Base-by-base conservation (phyloP, 2,797 vertebrate genomes). In the Oreochromis mossambicus region DNA sequence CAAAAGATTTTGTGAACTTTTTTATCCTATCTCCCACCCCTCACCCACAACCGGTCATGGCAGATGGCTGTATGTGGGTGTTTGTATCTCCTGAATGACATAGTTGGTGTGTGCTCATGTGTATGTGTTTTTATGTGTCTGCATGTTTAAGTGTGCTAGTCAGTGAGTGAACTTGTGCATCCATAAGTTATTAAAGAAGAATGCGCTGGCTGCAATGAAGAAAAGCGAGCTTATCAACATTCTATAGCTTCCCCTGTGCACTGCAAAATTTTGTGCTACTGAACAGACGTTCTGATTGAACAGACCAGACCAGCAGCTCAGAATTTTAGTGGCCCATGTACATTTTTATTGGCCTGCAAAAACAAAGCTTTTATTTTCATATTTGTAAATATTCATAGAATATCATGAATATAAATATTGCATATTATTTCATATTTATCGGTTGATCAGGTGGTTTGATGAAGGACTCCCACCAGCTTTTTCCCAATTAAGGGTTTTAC, bases 141-240 rank as follows among this genome's bases (percentile, higher is more conserved):
- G 32, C 17, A 36, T 13, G 17, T 36, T 19, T 63, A 61, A 61
- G 32, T 63, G 17, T 36, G 32, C 32, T 36, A 63, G 58, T 36
- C 0, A 61, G 17, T 61, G 56, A n/a, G 17, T 36, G 17, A 61
- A 17, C 36, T 61, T 61, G 58, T n/a, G 58, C 0, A 0, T n/a
- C 32, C 17, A 5, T 36, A 2, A 63, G 58, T 63, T 1, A 63
- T n/a, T 63, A 63, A 63, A 63, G 17, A 19, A 61, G 9, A 61
- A 61, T 61, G 56, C 11, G 29, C 17, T 19, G 56, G 56, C 9
- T 61, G 29, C 56, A 61, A 61, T 34, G 29, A 61, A 34, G 17
- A 36, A 6, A 63, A 63, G 6, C 10, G 0, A 63, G 58, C 32
- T n/a, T 63, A 63, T 63, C 17, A 0, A 0, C 1, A 63, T 36